Base-by-base conservation (phyloP, 2,888 invertebrate species). In the Zootermopsis nevadensis region DNA sequence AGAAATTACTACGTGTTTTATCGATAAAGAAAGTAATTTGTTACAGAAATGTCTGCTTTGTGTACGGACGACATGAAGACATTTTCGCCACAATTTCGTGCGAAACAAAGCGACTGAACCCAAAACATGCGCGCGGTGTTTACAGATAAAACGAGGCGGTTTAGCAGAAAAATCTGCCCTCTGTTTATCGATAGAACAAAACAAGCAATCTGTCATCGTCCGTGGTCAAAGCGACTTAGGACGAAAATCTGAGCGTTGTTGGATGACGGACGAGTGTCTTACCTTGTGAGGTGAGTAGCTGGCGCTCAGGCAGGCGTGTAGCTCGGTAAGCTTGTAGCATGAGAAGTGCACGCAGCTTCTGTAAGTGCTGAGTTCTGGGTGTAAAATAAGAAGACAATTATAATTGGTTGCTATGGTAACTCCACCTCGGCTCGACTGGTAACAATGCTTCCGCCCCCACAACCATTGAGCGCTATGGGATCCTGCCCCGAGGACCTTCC, bases 381-480 rank as follows among this genome's bases (percentile, higher is more conserved):
- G 60, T n/a, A 60, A 83, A 53, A 82, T 24, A 53, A 80, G 80
- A 53, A 83, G 80, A 77, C 81, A 83, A 83, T 83, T 83, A 83
- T 83, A 83, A 83, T 83, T 83, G 83, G 81, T 83, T 77, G 76
- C 74, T 74, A 81, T 83, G 83, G 83, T 69, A 80, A 60, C 60
- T n/a, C 60, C 60, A 60, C 60, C 60, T 60, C 60, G 27, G 60
- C 60, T 48, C 19, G 48, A 19, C 60, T n/a, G 60, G 27, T 60
- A 60, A 60, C 60, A 60, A 60, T 60, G 60, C 60, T 1, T 6
- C 74, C 74, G 31, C 74, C 74, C 74, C 74, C 74, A 74, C 74
- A 74, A 12, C 22, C n/a, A 27, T n/a, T 2, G 81, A 67, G 67
- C 83, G 77, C 81, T 83, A 83, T 83, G 83, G 83, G 76, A 74